A percentile compares a stretch with the other conserved stretches of the same genome.
phyloP scores from a whole-genome alignment of 2,888 invertebrate species.

The Conus canariensis region DNA sequence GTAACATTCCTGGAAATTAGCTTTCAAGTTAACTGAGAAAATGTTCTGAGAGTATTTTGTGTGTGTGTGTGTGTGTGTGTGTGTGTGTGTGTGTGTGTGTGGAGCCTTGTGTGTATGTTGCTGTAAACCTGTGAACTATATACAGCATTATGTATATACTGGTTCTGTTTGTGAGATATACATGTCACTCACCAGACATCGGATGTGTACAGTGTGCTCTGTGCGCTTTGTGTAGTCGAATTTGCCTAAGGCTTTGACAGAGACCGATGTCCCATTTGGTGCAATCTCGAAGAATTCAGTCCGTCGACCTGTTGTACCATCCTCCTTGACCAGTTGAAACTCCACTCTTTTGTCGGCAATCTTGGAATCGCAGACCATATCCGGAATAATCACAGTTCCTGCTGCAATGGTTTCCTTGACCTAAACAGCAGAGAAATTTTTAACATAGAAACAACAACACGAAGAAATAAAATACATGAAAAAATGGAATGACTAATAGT shows the following conservation, averaged over 20 bases:
- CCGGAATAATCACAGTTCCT: slow-evolving; percentile 15
- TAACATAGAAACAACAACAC: too few species aligned
- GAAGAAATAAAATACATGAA: too few species aligned
- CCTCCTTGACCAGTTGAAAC: slow-evolving; percentile 27
- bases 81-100: too few species aligned
- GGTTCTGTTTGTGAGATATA: neutral
- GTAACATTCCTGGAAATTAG: too few species aligned
- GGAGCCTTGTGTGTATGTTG: too few species aligned
- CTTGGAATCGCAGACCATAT: slow-evolving; percentile 34
- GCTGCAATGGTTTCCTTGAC: neutral
- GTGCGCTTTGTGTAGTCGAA: slow-evolving; percentile 24
- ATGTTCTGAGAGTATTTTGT: too few species aligned
- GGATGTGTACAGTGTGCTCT: slow-evolving; percentile 24
- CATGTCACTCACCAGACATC: slow-evolving; percentile 44
- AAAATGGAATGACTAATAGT: too few species aligned
- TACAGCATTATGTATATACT: too few species aligned
- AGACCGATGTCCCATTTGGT: neutral
- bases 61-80: too few species aligned
- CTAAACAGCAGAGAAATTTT: neutral
- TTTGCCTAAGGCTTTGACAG: neutral
- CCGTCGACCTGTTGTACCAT: neutral
- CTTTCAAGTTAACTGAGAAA: too few species aligned
- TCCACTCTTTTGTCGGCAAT: slow-evolving; percentile 33
- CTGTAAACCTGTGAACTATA: too few species aligned
- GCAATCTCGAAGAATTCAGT: neutral